phyloP scores from a whole-genome alignment of 2,797 vertebrate genomes.

The Catamblyrhynchus diadema region DNA sequence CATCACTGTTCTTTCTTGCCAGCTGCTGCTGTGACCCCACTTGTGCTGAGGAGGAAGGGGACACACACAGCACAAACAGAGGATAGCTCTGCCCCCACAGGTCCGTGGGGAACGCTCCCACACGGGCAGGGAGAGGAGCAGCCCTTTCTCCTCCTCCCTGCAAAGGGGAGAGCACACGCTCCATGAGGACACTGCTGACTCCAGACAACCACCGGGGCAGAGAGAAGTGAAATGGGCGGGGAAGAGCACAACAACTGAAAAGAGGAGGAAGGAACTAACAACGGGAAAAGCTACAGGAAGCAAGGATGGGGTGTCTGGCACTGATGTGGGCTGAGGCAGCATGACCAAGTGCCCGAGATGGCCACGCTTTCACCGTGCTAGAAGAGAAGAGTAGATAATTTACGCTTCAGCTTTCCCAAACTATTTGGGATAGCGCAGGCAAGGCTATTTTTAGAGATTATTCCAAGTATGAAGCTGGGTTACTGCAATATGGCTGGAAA shows the following conservation, averaged over 20 bases:
- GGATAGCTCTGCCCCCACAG: not conserved
- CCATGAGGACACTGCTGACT: not conserved
- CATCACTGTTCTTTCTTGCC: not conserved
- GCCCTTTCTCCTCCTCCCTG: not conserved
- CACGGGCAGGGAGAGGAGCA: rapidly evolving
- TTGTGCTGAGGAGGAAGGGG: not conserved
- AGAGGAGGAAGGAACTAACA: not conserved
- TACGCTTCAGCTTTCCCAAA: too few species aligned
- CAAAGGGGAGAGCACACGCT: not conserved
- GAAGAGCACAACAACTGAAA: not conserved
- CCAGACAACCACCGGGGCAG: not conserved
- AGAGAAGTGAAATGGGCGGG: not conserved
- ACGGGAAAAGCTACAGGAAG: not conserved
- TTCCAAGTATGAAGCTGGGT: not conserved
- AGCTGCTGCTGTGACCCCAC: not conserved
- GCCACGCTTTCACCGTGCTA: not conserved
- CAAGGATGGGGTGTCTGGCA: not conserved
- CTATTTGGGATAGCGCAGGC: not conserved
- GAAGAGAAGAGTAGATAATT: not conserved
- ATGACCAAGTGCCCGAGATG: rapidly evolving
- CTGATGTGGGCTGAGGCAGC: not conserved
- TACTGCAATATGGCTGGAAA: slow-evolving; percentile 12
- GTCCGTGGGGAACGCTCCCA: rapidly evolving
- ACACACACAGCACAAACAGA: rapidly evolving
- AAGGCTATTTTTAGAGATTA: slow-evolving; percentile 7